Base-by-base conservation (phyloP, 2,797 vertebrate species). In the Orestias chungarensis region DNA sequence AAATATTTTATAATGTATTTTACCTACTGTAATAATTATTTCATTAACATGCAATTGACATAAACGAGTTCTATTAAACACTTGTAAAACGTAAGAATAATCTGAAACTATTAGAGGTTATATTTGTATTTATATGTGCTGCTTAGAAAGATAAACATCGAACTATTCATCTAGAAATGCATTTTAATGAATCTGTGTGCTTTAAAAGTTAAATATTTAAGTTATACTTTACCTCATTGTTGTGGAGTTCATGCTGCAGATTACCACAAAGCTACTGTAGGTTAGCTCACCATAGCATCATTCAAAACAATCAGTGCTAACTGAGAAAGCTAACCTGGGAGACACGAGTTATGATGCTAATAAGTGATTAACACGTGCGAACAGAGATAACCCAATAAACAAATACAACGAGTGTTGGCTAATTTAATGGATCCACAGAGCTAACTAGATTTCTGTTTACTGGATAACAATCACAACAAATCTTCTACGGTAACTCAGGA, bases 191-290 rank as follows among this genome's bases (percentile, higher is more conserved):
- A 29, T 29, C 5, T n/a, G 17, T 54, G 25, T 29, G 0, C 4
- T 27, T 29, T 54, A 33, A 17, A 15, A 6, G n/a, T 20, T 35
- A 27, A 11, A 1, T 55, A 29, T 54, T 54, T 29, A 17, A 15
- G 5, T n/a, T 35, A 43, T 76, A 59, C 33, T 87, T 91, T 89
- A 93, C 91, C 92, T 93, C 82, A 82, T 86, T 81, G 75, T 87
- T 46, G 54, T 68, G 17, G 67, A 49, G 78, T 76, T 88, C 89
- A 92, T 91, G 70, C 69, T 89, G 89, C 86, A 88, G 78, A 70
- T 89, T 84, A 73, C 75, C 57, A 65, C 55, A 82, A 70, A 79
- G 88, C 86, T 85, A 66, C 44, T 76, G 15, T 23, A 44, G 33
- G 76, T 75, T 87, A 89, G 86, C 81, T 73, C n/a, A 69, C 71